Evolutionary conservation across 1,140 invertebrate species (phyloP).

Genomic region (Bombus fervidus): DNA sequence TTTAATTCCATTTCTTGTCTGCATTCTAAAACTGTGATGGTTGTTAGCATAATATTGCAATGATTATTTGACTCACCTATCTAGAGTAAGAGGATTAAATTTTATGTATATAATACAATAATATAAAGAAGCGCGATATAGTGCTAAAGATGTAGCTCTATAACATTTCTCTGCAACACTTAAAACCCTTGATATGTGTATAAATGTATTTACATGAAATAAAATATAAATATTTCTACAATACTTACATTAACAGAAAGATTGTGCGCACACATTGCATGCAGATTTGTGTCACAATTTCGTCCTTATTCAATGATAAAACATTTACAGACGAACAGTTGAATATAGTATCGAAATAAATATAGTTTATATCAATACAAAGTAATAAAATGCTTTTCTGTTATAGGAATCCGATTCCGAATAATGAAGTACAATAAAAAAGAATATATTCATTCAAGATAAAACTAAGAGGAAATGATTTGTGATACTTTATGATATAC

Average conservation of each 20-base stretch:
- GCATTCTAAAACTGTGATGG: too few relatives aligned
- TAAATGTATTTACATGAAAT: background rate
- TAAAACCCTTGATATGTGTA: background rate
- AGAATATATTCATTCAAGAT: slow-evolving; percentile 30
- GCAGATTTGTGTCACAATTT: too few relatives aligned
- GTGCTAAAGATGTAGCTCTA: background rate
- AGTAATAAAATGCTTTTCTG: slow-evolving; percentile 29
- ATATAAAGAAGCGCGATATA: background rate
- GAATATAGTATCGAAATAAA: background rate
- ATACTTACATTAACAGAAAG: too few relatives aligned
- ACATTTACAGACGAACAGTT: background rate
- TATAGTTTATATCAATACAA: background rate
- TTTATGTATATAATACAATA: background rate
- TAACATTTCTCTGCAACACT: background rate
- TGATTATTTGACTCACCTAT: background rate
- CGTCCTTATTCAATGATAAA: too few relatives aligned
- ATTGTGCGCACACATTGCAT: too few relatives aligned
- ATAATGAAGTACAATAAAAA: slow-evolving; percentile 51
- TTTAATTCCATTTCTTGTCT: too few relatives aligned
- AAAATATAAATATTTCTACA: background rate
- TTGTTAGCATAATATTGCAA: background rate
- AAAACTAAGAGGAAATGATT: slow-evolving; percentile 27
- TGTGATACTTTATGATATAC: slow-evolving; percentile 59
- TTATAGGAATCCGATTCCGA: slow-evolving; percentile 79
- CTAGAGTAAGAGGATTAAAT: background rate